Evolutionary conservation across 2,888 invertebrate genomes (phyloP).

Genomic region (Opisthograptis luteolata): DNA sequence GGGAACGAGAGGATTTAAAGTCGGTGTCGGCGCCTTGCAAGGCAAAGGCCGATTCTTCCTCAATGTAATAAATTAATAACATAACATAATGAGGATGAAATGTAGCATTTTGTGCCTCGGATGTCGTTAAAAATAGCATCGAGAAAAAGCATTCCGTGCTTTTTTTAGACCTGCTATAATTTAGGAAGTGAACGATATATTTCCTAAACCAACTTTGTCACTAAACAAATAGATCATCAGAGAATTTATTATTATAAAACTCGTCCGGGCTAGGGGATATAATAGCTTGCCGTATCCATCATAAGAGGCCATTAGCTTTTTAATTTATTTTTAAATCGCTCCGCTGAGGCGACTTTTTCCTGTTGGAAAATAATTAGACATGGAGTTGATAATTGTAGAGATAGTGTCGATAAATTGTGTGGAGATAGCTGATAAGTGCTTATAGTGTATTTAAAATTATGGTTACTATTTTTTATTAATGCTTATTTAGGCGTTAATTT

Average conservation of each 20-base stretch:
- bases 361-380: conserved; percentile 5
- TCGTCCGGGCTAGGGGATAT: conserved; percentile 34
- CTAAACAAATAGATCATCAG: conserved; percentile 33
- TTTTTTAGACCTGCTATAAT: too few relatives aligned
- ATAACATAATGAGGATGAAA: too few relatives aligned
- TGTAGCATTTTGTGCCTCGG: too few relatives aligned
- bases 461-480: too few relatives aligned
- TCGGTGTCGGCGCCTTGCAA: too few relatives aligned
- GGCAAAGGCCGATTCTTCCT: too few relatives aligned
- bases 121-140: too few relatives aligned
- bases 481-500: too few relatives aligned
- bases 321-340: conserved; percentile 46
- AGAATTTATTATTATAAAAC: conserved; percentile 23
- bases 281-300: conserved; percentile 43
- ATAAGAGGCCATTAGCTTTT: conserved; percentile 40
- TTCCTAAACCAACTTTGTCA: conserved; percentile 14
- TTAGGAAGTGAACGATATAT: conserved; percentile 1
- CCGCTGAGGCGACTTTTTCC: conserved; percentile 20
- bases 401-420: neutral
- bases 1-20: too few relatives aligned
- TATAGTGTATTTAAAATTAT: neutral
- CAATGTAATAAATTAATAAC: too few relatives aligned
- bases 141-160: too few relatives aligned
- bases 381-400: conserved; percentile 1
- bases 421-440: neutral